phyloP scores from a whole-genome alignment of 2,113 vertebrate species.

The Bos javanicus region DNA sequence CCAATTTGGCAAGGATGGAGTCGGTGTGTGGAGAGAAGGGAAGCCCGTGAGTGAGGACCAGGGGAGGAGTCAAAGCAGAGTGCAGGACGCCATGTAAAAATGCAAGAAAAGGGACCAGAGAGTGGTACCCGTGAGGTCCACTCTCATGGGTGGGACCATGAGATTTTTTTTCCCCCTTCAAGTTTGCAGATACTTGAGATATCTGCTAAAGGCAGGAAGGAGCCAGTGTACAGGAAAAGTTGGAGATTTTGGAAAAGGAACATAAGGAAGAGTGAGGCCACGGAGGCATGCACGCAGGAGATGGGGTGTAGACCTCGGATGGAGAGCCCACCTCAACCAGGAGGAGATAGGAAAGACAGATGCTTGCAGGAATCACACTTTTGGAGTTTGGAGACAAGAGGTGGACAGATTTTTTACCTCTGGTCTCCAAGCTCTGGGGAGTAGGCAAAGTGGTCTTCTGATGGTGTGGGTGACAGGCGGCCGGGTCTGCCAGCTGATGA shows the following conservation, averaged over 20 bases:
- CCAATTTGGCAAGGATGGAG: background rate
- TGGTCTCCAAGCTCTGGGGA: background rate
- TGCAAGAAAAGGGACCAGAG: too few species aligned
- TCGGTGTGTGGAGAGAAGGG: fast-evolving
- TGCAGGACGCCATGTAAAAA: fast-evolving
- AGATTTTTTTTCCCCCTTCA: background rate
- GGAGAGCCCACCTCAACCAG: background rate
- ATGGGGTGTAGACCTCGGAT: fast-evolving
- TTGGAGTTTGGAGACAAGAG: background rate
- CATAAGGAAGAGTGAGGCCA: background rate
- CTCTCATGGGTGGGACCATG: too few species aligned
- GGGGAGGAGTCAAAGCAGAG: background rate
- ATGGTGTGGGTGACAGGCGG: background rate
- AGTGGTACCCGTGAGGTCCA: background rate
- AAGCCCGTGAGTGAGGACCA: fast-evolving
- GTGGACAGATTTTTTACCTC: background rate
- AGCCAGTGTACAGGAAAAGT: background rate
- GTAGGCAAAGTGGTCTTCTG: background rate
- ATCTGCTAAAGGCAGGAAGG: background rate
- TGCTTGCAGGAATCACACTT: fast-evolving
- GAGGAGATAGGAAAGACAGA: background rate
- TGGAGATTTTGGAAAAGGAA: background rate
- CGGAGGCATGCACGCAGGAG: fast-evolving
- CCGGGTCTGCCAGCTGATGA: background rate
- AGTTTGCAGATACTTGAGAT: background rate